A percentile compares a stretch with the other conserved stretches of the same genome.
phyloP scores from a whole-genome alignment of 1,140 invertebrate genomes.

The Mamestra configurata region DNA sequence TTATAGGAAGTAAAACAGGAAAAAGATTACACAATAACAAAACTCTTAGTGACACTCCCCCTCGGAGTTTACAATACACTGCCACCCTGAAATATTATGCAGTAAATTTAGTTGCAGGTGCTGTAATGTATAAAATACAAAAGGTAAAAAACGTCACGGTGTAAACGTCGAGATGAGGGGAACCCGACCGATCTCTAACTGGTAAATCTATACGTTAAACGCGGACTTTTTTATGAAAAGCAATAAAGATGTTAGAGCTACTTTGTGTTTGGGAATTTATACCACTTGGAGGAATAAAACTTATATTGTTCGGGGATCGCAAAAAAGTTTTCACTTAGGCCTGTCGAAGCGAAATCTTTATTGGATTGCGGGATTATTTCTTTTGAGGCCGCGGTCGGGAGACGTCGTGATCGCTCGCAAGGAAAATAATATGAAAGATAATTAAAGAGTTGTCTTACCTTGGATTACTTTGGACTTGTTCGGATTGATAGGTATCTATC shows the following conservation, averaged over 20 bases:
- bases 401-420: slow-evolving; percentile 62
- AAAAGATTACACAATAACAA: slow-evolving; percentile 37
- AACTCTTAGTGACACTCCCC: slow-evolving; percentile 24
- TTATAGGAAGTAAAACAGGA: slow-evolving; percentile 29
- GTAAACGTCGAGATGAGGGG: slow-evolving; percentile 54
- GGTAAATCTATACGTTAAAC: slow-evolving; percentile 79
- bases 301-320: slow-evolving; percentile 85
- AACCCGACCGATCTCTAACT: slow-evolving; percentile 69
- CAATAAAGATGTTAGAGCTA: slow-evolving; percentile 86
- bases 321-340: slow-evolving; percentile 87
- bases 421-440: slow-evolving; percentile 72
- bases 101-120: slow-evolving; percentile 49
- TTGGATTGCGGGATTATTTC: slow-evolving; percentile 83
- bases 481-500: neutral
- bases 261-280: slow-evolving; percentile 87
- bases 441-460: slow-evolving; percentile 60
- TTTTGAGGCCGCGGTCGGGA: slow-evolving; percentile 68
- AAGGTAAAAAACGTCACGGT: slow-evolving; percentile 58
- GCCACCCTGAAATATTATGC: slow-evolving; percentile 51
- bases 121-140: slow-evolving; percentile 43
- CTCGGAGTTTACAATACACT: slow-evolving; percentile 45
- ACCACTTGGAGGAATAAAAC: slow-evolving; percentile 85
- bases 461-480: slow-evolving; percentile 11
- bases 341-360: slow-evolving; percentile 84
- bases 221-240: slow-evolving; percentile 85